These are phyloP conservation scores for Sitta carolinensis DNA, from an alignment of 2,797 vertebrate genomes.

Conservation along the genomic window DNA sequence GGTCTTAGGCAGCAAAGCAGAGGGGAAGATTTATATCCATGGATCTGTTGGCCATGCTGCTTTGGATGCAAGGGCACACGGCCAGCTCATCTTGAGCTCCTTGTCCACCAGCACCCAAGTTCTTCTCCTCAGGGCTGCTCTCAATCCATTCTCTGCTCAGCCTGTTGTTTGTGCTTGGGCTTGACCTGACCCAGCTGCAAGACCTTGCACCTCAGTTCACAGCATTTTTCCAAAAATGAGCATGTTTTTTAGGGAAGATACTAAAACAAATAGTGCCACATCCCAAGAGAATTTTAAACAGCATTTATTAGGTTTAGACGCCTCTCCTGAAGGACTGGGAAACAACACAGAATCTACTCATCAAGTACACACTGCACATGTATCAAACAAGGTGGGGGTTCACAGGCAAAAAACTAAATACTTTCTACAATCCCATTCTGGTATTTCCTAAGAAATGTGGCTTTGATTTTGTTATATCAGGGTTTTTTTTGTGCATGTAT, in stretches of 20 bases:
- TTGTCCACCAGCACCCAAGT: not conserved
- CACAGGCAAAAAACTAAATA: not conserved
- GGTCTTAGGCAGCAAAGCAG: not conserved
- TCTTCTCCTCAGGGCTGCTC: not conserved
- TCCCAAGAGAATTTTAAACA: not conserved
- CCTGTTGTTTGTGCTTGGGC: not conserved
- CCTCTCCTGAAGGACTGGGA: not conserved
- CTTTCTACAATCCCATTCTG: not conserved
- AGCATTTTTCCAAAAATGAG: not conserved
- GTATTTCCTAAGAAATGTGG: not conserved
- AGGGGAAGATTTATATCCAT: not conserved
- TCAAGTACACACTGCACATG: not conserved
- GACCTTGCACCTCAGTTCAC: not conserved
- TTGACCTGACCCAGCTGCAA: not conserved
- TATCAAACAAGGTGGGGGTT: not conserved
- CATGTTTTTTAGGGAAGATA: not conserved
- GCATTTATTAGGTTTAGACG: not conserved
- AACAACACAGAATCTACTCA: not conserved
- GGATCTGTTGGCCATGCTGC: accelerated
- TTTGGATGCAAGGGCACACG: not conserved
- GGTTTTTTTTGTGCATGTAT: not conserved
- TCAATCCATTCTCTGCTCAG: not conserved
- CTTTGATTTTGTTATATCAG: not conserved
- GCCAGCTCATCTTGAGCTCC: not conserved
- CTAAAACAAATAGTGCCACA: not conserved